A percentile compares a stretch with the other conserved stretches of the same genome.
These are phyloP conservation scores for Henricia sp. DNA, from an alignment of 53 echinoderm and acorn worm species.

Conservation along the genomic window DNA sequence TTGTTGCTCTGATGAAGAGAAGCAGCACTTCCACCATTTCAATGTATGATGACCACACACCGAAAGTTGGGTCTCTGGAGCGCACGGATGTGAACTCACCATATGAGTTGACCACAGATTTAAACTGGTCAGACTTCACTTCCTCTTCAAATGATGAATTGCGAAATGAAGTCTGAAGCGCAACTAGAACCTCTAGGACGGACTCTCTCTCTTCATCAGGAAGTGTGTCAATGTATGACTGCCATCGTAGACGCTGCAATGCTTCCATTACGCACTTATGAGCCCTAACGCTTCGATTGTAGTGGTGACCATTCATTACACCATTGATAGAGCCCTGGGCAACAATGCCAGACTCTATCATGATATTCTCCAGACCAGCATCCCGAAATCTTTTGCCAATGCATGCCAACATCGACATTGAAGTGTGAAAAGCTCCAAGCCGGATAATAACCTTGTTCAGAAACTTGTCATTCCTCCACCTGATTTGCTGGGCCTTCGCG, in stretches of 20 bases:
- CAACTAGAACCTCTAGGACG: neutral
- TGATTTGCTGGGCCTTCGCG: constrained; percentile 66
- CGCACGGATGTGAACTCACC: constrained; percentile 5
- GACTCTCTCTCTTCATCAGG: constrained; percentile 36
- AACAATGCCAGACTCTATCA: constrained; percentile 73
- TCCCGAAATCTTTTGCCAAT: constrained; percentile 76
- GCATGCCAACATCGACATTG: constrained; percentile 67
- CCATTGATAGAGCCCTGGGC: constrained; percentile 69
- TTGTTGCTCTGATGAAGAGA: constrained; percentile 67
- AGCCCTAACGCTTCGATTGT: constrained; percentile 19
- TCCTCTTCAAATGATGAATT: constrained; percentile 1
- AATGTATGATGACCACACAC: constrained; percentile 68
- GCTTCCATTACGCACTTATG: constrained; percentile 47
- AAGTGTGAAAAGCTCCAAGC: constrained; percentile 77
- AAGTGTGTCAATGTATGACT: neutral
- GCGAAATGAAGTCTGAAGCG: constrained; percentile 11
- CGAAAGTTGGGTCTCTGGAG: constrained; percentile 27
- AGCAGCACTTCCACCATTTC: constrained; percentile 68
- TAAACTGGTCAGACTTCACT: constrained; percentile 7
- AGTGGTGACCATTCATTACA: constrained; percentile 61
- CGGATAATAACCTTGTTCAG: constrained; percentile 57
- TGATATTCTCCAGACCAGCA: constrained; percentile 72
- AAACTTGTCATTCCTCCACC: constrained; percentile 59
- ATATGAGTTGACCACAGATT: neutral
- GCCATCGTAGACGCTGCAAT: constrained; percentile 15